These are phyloP conservation scores for Misgurnus mizolepis DNA, from an alignment of 2,113 vertebrate species.

Conservation along the genomic window DNA sequence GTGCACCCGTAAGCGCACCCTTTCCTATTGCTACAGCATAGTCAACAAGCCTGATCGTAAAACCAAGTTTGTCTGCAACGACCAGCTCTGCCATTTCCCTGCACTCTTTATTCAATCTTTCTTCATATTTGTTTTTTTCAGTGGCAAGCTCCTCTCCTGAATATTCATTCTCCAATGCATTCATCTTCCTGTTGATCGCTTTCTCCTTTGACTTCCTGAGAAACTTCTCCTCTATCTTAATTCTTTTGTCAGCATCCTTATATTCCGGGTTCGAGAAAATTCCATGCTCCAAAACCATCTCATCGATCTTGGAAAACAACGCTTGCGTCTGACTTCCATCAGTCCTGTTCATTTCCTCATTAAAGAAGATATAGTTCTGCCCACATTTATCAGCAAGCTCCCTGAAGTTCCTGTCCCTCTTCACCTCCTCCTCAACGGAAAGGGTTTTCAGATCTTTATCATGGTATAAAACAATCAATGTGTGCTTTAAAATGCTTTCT, in stretches of 20 bases:
- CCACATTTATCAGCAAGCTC: slow-evolving; percentile 48
- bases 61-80: slow-evolving; percentile 41
- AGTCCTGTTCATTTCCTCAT: not conserved
- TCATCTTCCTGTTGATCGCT: not conserved
- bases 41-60: slow-evolving; percentile 41
- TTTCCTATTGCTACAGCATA: slow-evolving; percentile 47
- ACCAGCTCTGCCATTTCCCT: slow-evolving; percentile 38
- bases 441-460: not conserved
- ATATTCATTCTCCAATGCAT: slow-evolving; percentile 26
- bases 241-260: slow-evolving; percentile 47
- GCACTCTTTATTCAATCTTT: slow-evolving; percentile 16
- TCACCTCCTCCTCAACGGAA: slow-evolving; percentile 22
- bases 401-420: slow-evolving; percentile 23
- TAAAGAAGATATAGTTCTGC: slow-evolving; percentile 44
- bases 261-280: slow-evolving; percentile 34
- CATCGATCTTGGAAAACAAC: slow-evolving; percentile 39
- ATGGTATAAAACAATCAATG: slow-evolving; percentile 48
- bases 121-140: slow-evolving; percentile 11
- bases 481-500: slow-evolving; percentile 41
- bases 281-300: slow-evolving; percentile 30
- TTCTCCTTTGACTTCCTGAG: slow-evolving; percentile 27
- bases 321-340: slow-evolving; percentile 5
- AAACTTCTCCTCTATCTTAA: slow-evolving; percentile 29
- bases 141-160: slow-evolving; percentile 28
- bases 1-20: slow-evolving; percentile 22